Percentiles rank a stretch among this genome's conserved stretches.
These are phyloP conservation scores for Rhinophrynus dorsalis DNA, from an alignment of 2,797 vertebrate species.

Conservation along the genomic window DNA sequence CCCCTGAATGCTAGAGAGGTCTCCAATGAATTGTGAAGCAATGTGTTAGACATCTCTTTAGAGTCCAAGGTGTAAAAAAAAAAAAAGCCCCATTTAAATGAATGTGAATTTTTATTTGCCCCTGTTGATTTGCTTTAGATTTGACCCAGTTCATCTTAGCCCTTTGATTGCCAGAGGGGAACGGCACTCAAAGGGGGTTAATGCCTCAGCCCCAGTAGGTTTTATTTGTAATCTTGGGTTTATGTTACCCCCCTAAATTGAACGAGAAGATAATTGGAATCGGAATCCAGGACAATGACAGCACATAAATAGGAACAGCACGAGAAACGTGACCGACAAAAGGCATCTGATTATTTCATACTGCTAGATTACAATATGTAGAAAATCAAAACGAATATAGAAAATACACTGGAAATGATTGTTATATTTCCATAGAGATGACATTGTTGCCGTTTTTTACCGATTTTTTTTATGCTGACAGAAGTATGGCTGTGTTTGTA, in stretches of 20 bases:
- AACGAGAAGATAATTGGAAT: neutral
- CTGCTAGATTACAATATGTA: neutral
- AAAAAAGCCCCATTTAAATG: no score
- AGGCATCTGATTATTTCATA: constrained; percentile 1
- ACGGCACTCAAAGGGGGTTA: neutral
- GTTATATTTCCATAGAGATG: neutral
- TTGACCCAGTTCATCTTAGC: no score
- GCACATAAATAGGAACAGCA: constrained; percentile 15
- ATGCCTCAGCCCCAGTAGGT: neutral
- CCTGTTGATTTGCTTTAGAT: no score
- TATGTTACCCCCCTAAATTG: neutral
- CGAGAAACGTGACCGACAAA: constrained; percentile 13
- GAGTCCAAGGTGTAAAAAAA: no score
- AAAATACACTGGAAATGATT: neutral
- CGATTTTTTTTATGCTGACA: neutral
- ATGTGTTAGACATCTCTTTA: no score
- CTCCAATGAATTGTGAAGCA: no score
- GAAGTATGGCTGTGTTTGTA: neutral
- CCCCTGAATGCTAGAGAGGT: no score
- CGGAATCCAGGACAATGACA: constrained; percentile 1
- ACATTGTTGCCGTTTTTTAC: neutral
- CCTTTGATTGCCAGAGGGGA: no score
- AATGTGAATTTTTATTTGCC: no score
- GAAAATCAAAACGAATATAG: neutral
- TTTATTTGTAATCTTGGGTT: neutral